Evolutionary conservation across 2,797 vertebrate species (phyloP).

Genomic region (Anguilla pacifica): DNA sequence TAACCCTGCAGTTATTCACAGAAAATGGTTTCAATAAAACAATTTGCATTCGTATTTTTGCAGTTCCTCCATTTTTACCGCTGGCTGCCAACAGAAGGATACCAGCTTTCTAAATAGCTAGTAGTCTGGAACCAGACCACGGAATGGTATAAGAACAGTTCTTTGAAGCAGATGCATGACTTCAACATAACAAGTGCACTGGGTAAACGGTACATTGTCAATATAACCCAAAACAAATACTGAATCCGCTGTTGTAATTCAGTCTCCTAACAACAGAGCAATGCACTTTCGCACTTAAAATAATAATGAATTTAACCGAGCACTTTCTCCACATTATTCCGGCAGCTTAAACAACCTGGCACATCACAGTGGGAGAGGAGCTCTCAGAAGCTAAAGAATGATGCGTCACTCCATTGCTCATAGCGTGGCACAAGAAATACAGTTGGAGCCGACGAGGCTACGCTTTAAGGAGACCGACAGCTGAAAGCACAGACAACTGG

Average conservation of each 20-base stretch:
- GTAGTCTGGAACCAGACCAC: too few relatives aligned
- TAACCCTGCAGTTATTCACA: neutral
- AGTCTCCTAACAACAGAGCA: neutral
- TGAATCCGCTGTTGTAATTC: neutral
- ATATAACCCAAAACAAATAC: neutral
- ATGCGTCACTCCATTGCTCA: neutral
- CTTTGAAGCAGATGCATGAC: neutral
- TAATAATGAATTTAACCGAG: neutral
- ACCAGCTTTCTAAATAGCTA: too few relatives aligned
- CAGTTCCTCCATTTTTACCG: too few relatives aligned
- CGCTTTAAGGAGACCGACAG: neutral
- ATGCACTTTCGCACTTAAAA: neutral
- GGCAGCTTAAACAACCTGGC: neutral
- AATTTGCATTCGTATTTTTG: too few relatives aligned
- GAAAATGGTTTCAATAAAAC: too few relatives aligned
- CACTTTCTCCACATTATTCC: neutral
- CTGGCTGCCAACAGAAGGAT: too few relatives aligned
- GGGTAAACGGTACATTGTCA: neutral
- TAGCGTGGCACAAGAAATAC: neutral
- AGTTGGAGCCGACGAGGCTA: neutral
- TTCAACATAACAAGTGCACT: neutral
- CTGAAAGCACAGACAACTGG: slow-evolving; percentile 5
- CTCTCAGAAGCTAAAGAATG: neutral
- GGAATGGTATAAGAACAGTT: too few relatives aligned
- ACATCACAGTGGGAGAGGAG: neutral